Conservation (phyloP, 1,140 invertebrate species). For the Sogatella furcifera region DNA sequence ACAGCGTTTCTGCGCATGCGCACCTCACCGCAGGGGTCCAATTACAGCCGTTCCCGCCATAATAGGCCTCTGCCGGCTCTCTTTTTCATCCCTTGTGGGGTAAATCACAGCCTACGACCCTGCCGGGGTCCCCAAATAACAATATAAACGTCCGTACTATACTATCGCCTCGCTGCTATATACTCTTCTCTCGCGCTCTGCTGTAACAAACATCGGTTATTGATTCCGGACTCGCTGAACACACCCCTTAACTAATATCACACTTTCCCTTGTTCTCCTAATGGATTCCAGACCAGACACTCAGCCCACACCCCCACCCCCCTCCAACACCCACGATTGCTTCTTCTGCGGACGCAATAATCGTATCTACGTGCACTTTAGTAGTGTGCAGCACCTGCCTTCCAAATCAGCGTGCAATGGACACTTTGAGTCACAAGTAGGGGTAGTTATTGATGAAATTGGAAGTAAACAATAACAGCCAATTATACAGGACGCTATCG, state of each 20-base stretch:
- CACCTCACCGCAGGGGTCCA: background rate
- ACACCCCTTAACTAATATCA: slow-evolving; percentile 4
- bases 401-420: too few species aligned
- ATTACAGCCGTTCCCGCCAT: slow-evolving; percentile 1
- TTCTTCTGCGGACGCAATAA: background rate
- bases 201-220: background rate
- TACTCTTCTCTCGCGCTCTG: background rate
- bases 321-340: too few species aligned
- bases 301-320: too few species aligned
- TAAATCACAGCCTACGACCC: background rate
- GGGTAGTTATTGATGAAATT: too few species aligned
- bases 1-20: background rate
- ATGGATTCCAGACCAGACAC: background rate
- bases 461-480: too few species aligned
- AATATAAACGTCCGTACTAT: too few species aligned
- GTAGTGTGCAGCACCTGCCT: too few species aligned
- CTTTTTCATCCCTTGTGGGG: background rate
- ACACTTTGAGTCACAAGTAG: too few species aligned
- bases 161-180: background rate
- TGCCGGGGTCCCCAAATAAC: too few species aligned
- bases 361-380: background rate
- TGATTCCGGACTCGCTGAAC: background rate
- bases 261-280: slow-evolving; percentile 3
- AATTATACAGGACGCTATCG: too few species aligned
- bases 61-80: background rate